Percentiles rank a stretch among this genome's conserved stretches.
Conservation (phyloP, 2,888 invertebrate species). For the Ornithoptera alexandrae region DNA sequence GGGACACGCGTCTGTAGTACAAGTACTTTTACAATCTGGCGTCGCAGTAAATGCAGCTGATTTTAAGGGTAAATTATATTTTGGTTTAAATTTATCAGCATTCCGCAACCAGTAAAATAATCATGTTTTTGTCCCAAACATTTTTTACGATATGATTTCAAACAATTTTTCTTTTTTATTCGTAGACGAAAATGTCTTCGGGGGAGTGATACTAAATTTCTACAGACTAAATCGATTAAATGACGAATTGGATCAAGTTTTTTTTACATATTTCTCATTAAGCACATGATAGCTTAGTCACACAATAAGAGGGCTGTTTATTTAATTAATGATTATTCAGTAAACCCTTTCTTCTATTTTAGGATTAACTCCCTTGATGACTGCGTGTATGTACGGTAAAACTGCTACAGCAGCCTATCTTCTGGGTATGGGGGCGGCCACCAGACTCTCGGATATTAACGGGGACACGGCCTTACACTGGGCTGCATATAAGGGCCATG, state of each 20-base stretch:
- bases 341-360: slow-evolving; percentile 5
- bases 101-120: neutral
- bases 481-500: slow-evolving; percentile 96
- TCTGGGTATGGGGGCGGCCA: slow-evolving; percentile 92
- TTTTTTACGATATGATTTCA: no score
- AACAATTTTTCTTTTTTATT: no score
- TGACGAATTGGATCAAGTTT: no score
- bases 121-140: no score
- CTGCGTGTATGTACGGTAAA: slow-evolving; percentile 95
- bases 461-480: slow-evolving; percentile 96
- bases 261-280: no score
- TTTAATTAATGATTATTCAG: no score
- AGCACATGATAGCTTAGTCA: no score
- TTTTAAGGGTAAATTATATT: slow-evolving; percentile 82
- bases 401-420: slow-evolving; percentile 94
- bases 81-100: neutral
- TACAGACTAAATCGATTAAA: no score
- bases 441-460: slow-evolving; percentile 93
- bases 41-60: slow-evolving; percentile 94
- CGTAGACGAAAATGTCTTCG: no score
- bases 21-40: slow-evolving; percentile 87
- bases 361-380: slow-evolving; percentile 92
- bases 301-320: no score
- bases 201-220: no score
- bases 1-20: slow-evolving; percentile 94